phyloP scores from a whole-genome alignment of 2,888 invertebrate genomes.

The Unio delphinus region DNA sequence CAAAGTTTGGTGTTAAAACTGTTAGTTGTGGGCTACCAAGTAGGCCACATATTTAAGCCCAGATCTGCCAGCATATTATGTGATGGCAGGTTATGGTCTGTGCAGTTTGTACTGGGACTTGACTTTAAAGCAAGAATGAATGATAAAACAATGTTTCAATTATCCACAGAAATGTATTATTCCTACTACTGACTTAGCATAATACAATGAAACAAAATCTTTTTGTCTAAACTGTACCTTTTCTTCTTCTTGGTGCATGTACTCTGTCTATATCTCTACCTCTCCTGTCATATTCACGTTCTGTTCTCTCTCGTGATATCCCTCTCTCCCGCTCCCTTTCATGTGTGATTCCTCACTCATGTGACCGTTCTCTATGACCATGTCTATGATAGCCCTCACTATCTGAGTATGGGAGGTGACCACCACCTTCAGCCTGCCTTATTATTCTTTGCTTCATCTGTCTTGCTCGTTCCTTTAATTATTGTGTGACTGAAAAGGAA shows the following conservation, averaged over 20 bases:
- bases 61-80: no score
- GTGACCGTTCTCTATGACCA: slow-evolving; percentile 14
- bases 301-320: slow-evolving; percentile 34
- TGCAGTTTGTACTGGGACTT: no score
- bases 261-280: slow-evolving; percentile 51
- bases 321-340: slow-evolving; percentile 34
- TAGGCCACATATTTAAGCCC: no score
- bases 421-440: slow-evolving; percentile 63
- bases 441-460: slow-evolving; percentile 81
- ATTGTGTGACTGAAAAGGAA: slow-evolving; percentile 75
- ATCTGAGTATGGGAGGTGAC: slow-evolving; percentile 44
- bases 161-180: no score
- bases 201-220: no score
- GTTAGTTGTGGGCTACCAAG: no score
- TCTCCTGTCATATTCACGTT: slow-evolving; percentile 48
- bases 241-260: slow-evolving; percentile 44
- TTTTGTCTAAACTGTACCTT: slow-evolving; percentile 24
- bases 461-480: slow-evolving; percentile 82
- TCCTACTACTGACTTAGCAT: slow-evolving; percentile 2
- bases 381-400: slow-evolving; percentile 43
- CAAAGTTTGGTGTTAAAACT: no score
- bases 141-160: no score
- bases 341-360: slow-evolving; percentile 22
- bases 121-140: no score
- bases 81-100: no score